These are phyloP conservation scores for Trachops cirrhosus DNA, from an alignment of 2,797 vertebrate species.

Conservation along the genomic window DNA sequence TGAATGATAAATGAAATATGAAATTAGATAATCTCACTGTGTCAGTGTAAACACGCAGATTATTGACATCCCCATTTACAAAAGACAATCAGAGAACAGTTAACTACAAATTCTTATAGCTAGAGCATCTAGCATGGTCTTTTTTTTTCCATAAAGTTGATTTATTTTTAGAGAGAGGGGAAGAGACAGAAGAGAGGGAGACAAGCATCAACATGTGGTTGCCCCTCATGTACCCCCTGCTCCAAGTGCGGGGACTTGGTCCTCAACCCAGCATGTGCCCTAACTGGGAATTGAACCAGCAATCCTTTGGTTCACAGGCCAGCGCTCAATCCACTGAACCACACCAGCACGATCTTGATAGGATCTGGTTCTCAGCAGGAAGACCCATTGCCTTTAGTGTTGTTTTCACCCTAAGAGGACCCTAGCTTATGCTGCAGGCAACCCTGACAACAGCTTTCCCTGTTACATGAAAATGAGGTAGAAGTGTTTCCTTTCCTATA, in stretches of 20 bases:
- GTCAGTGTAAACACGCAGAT: background rate
- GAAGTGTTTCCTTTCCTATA: background rate
- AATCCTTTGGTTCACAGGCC: too few relatives aligned
- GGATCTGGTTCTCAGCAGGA: background rate
- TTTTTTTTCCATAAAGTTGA: too few relatives aligned
- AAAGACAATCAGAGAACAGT: background rate
- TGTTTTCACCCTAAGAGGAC: background rate
- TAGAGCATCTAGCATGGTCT: background rate
- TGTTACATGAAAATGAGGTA: constrained; percentile 27
- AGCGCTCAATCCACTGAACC: too few relatives aligned
- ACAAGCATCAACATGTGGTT: too few relatives aligned
- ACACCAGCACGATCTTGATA: background rate
- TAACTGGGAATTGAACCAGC: too few relatives aligned
- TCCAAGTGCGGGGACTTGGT: too few relatives aligned
- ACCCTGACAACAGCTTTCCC: background rate
- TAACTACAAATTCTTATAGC: background rate
- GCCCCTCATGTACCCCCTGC: too few relatives aligned
- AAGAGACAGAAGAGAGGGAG: too few relatives aligned
- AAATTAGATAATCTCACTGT: background rate
- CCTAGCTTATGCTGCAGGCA: background rate
- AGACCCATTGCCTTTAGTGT: background rate
- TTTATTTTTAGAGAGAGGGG: too few relatives aligned
- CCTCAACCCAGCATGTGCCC: too few relatives aligned
- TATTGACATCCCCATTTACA: background rate
- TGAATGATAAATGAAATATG: background rate